A percentile compares a stretch with the other conserved stretches of the same genome.
These are phyloP conservation scores for Darevskia nairensis DNA, from an alignment of 2,797 vertebrate species.

Conservation along the genomic window DNA sequence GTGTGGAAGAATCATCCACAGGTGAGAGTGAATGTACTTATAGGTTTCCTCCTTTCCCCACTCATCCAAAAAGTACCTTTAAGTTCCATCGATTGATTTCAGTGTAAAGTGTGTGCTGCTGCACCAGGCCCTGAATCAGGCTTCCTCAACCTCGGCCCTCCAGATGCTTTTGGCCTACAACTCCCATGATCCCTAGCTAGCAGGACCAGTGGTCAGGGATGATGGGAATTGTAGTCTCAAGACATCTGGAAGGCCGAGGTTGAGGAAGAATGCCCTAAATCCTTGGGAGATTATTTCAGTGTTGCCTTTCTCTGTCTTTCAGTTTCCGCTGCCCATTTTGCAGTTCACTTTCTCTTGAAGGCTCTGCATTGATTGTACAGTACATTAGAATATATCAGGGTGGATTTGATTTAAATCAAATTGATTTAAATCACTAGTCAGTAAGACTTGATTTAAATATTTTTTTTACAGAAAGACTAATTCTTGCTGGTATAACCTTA, in stretches of 20 bases:
- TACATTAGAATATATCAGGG: no score
- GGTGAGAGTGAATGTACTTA: constrained; percentile 76
- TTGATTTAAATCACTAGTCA: no score
- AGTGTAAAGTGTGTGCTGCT: background rate
- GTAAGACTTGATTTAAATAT: no score
- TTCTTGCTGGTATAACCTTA: no score
- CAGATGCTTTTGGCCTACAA: no score
- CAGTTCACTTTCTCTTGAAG: background rate
- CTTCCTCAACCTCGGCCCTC: no score
- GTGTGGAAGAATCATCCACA: constrained; percentile 96
- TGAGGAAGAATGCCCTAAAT: background rate
- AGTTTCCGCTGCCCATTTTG: background rate
- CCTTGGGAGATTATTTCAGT: background rate
- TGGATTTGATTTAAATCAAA: no score
- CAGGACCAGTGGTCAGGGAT: no score
- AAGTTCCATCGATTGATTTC: background rate
- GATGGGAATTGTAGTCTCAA: no score
- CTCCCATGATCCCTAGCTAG: no score
- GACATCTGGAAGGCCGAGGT: no score
- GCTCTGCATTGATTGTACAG: background rate
- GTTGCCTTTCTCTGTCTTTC: background rate
- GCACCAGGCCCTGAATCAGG: background rate
- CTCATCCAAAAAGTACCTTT: background rate
- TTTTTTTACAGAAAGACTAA: no score
- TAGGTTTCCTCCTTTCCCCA: background rate